Base-by-base conservation (phyloP, 53 echinoderm and acorn worm species). In the Hippasteria phrygiana region DNA sequence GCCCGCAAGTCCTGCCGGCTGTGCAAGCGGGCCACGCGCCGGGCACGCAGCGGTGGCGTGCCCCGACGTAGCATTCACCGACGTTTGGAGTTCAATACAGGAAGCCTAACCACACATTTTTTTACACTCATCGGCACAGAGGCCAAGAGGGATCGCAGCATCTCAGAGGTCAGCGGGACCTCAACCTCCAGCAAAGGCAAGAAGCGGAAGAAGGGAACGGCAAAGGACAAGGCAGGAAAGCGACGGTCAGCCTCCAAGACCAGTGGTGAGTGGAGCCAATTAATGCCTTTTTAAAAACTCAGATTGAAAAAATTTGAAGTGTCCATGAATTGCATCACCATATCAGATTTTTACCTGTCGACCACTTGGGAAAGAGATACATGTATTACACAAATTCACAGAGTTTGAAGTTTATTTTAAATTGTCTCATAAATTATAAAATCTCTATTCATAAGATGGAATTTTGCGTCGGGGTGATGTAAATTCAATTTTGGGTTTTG, bases 141-240 rank as follows among this genome's bases (percentile, higher is more conserved):
- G 62, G 46, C 74, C n/a, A 77, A 81, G n/a, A 77, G 93, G 38
- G 89, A 89, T 24, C 83, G 95, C 18, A 36, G 91, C 1, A 54
- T 95, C 32, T 95, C 95, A 37, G 95, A 95, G 75, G 91, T 33
- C 13, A 94, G 96, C 69, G 91, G 91, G 1, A 45, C 86, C 13
- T 95, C 95, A 0, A 71, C 88, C 59, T 93, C 95, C 87, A 95
- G 91, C 73, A 95, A 92, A 47, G 93, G 88, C 73, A 93, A 83
- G 69, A 95, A 95, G 78, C 87, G 88, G 71, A 97, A 95, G 88
- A 95, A 95, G 40, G 91, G 51, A 1, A 17, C 85, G 24, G 51
- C 35, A 50, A 89, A 80, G 77, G 87, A 92, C 36, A 93, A 89
- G 84, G 79, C 81, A 53, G 89, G 88, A 40, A 96, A 93, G 43